These are phyloP conservation scores for Andrena bicolor DNA, from an alignment of 2,888 invertebrate species.

Conservation along the genomic window DNA sequence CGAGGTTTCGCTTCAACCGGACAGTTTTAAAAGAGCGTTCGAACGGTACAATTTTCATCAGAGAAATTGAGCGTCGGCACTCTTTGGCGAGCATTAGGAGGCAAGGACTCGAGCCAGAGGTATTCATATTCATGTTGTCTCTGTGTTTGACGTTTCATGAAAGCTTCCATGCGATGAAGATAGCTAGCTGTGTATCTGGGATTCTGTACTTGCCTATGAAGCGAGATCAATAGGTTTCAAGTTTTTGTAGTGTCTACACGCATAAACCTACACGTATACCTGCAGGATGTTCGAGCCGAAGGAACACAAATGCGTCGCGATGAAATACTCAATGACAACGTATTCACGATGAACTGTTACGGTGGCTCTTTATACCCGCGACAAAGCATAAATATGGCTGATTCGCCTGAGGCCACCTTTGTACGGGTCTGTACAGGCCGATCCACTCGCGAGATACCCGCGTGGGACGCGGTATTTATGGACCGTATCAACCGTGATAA, in stretches of 20 bases:
- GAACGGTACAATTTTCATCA: neutral
- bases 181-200: neutral
- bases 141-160: neutral
- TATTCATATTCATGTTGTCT: neutral
- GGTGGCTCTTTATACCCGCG: constrained; percentile 80
- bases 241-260: constrained; percentile 66
- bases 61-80: neutral
- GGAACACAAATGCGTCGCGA: constrained; percentile 75
- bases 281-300: constrained; percentile 52
- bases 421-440: constrained; percentile 76
- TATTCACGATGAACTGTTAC: constrained; percentile 74
- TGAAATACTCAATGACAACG: constrained; percentile 81
- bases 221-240: constrained; percentile 67
- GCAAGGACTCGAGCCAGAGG: neutral
- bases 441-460: constrained; percentile 80
- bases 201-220: constrained; percentile 17
- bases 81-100: too few relatives aligned
- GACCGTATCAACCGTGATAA: constrained; percentile 57
- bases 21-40: neutral
- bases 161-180: neutral
- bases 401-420: constrained; percentile 80
- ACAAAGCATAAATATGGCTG: constrained; percentile 82
- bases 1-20: neutral
- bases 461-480: constrained; percentile 74
- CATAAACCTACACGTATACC: neutral